phyloP scores from a whole-genome alignment of 2,113 vertebrate genomes.

The Campylorhamphus procurvoides region DNA sequence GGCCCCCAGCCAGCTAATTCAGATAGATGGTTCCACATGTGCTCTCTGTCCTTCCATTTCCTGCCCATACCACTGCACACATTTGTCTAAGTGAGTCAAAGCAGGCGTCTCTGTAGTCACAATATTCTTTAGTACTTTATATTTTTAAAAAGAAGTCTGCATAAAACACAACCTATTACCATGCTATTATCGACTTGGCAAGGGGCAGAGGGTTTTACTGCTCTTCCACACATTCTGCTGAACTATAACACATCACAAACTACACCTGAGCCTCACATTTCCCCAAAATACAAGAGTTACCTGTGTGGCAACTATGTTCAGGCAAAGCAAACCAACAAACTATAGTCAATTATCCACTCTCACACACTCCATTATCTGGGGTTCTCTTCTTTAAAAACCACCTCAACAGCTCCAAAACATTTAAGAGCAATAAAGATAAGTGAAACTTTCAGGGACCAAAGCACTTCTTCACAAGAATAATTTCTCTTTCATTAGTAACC shows the following conservation, averaged over 20 bases:
- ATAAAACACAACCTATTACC: background rate
- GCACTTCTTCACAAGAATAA: background rate
- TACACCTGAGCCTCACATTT: rapidly evolving
- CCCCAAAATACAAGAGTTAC: background rate
- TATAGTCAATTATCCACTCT: background rate
- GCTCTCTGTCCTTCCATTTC: constrained; percentile 54
- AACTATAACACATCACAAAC: background rate
- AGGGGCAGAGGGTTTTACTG: background rate
- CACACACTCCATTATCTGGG: background rate
- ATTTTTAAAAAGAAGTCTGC: background rate
- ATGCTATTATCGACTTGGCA: background rate
- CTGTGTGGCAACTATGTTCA: background rate
- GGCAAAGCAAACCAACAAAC: background rate
- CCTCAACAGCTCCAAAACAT: background rate
- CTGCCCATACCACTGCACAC: background rate
- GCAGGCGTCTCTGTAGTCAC: background rate
- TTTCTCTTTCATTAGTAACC: background rate
- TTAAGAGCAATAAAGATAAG: background rate
- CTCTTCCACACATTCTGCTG: background rate
- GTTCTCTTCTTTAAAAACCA: background rate
- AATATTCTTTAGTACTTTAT: background rate
- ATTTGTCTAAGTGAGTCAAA: constrained; percentile 36
- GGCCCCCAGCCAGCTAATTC: constrained; percentile 48
- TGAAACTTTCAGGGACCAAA: background rate
- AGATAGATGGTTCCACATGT: constrained; percentile 54